Evolutionary conservation across 2,113 vertebrate species (phyloP).

Genomic region (Amphiprion ocellaris): DNA sequence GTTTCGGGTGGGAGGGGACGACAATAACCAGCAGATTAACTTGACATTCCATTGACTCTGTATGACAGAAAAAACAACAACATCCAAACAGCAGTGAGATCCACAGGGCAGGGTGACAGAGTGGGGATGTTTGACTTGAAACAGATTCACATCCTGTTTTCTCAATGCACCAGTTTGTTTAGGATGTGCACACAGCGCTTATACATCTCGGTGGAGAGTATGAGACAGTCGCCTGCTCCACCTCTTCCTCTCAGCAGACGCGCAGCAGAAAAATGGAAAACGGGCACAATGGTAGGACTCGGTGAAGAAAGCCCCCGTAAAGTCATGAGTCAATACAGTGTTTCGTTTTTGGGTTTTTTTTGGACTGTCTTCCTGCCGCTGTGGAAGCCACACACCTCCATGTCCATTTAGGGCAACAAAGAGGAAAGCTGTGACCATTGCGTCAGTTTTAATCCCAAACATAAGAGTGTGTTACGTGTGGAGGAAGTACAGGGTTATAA

Average conservation of each 20-base stretch:
- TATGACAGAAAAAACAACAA: not conserved
- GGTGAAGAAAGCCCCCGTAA: slow-evolving; percentile 22
- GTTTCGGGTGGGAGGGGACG: slow-evolving; percentile 1
- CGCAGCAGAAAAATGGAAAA: slow-evolving; percentile 27
- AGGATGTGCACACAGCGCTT: slow-evolving; percentile 38
- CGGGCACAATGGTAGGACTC: slow-evolving; percentile 13
- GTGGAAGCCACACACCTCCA: slow-evolving; percentile 1
- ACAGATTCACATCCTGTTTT: slow-evolving; percentile 68
- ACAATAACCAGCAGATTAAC: slow-evolving; percentile 22
- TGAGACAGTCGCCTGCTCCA: slow-evolving; percentile 33
- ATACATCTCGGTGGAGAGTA: slow-evolving; percentile 30
- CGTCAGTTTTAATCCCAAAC: slow-evolving; percentile 42
- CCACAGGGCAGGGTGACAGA: slow-evolving; percentile 6
- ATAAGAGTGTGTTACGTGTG: slow-evolving; percentile 30
- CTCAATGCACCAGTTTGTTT: slow-evolving; percentile 31
- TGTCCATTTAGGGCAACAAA: slow-evolving; percentile 53
- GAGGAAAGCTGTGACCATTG: slow-evolving; percentile 11
- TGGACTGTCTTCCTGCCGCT: slow-evolving; percentile 40
- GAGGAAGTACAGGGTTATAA: slow-evolving; percentile 16
- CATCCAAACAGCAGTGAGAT: not conserved
- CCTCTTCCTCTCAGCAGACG: slow-evolving; percentile 59
- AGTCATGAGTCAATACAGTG: slow-evolving; percentile 37
- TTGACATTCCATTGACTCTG: slow-evolving; percentile 14
- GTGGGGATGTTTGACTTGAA: not conserved
- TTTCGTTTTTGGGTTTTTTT: slow-evolving; percentile 17